phyloP scores from a whole-genome alignment of 2,888 invertebrate genomes.

The Coenonympha arcania region DNA sequence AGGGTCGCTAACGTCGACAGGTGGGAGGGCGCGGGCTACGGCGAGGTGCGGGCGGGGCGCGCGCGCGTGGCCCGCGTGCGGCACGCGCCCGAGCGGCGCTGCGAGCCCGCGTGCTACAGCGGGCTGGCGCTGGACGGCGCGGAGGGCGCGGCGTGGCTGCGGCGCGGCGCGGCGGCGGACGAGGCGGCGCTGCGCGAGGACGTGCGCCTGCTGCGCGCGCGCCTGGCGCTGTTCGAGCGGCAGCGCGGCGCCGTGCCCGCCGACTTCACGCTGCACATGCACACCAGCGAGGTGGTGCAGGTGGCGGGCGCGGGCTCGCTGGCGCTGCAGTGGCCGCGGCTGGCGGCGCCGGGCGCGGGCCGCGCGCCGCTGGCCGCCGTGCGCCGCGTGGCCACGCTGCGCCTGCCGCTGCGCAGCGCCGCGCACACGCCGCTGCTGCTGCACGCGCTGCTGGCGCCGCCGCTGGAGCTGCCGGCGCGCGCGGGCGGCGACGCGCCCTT shows the following conservation, averaged over 20 bases:
- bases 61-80: constrained; percentile 71
- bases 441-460: constrained; percentile 75
- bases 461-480: constrained; percentile 55
- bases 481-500: constrained; percentile 9
- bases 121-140: constrained; percentile 77
- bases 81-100: constrained; percentile 83
- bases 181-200: constrained; percentile 26
- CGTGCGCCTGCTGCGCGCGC: constrained; percentile 26
- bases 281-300: constrained; percentile 77
- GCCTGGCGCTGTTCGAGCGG: constrained; percentile 53
- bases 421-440: constrained; percentile 82
- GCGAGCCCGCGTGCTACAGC: constrained; percentile 83
- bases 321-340: constrained; percentile 13
- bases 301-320: constrained; percentile 30
- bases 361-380: constrained; percentile 27
- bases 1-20: no score
- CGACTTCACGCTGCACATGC: constrained; percentile 82
- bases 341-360: constrained; percentile 31
- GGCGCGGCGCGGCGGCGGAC: constrained; percentile 24
- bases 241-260: constrained; percentile 73
- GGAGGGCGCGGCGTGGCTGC: constrained; percentile 43
- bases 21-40: constrained; percentile 21
- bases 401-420: constrained; percentile 64
- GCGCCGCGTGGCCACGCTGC: constrained; percentile 26
- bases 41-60: constrained; percentile 37